These are phyloP conservation scores for Drosophila lacertosa DNA, from an alignment of 1,140 invertebrate species.

Conservation along the genomic window DNA sequence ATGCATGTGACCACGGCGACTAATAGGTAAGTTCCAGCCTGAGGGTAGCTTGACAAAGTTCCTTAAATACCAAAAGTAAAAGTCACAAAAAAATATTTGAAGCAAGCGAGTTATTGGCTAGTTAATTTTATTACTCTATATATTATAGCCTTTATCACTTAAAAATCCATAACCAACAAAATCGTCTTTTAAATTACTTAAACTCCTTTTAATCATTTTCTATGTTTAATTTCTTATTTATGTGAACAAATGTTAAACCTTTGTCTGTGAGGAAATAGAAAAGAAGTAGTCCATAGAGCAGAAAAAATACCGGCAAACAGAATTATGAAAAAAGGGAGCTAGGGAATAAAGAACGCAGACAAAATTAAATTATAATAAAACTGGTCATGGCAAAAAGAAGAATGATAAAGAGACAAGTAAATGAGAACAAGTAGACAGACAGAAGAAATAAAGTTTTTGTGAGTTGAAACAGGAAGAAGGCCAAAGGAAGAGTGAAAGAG, in stretches of 20 bases:
- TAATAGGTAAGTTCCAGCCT: constrained; percentile 85
- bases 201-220: no score
- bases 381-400: neutral
- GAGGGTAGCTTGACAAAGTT: neutral
- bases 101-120: no score
- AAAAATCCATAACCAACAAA: no score
- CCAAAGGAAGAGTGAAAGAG: neutral
- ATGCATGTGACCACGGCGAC: constrained; percentile 89
- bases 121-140: no score
- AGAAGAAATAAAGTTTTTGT: neutral
- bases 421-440: neutral
- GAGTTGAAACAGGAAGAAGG: neutral
- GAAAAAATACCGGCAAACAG: neutral
- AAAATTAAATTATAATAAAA: constrained; percentile 18
- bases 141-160: no score
- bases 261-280: no score
- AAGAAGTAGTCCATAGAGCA: no score
- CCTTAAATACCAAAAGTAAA: no score
- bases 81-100: neutral
- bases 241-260: no score
- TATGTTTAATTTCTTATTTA: no score
- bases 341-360: neutral
- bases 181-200: no score
- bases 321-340: neutral
- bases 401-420: no score